Evolutionary conservation across 1,140 invertebrate genomes (phyloP), one percentile per base, ranked within the genome.

Genomic region (Brachionus plicatilis): DNA sequence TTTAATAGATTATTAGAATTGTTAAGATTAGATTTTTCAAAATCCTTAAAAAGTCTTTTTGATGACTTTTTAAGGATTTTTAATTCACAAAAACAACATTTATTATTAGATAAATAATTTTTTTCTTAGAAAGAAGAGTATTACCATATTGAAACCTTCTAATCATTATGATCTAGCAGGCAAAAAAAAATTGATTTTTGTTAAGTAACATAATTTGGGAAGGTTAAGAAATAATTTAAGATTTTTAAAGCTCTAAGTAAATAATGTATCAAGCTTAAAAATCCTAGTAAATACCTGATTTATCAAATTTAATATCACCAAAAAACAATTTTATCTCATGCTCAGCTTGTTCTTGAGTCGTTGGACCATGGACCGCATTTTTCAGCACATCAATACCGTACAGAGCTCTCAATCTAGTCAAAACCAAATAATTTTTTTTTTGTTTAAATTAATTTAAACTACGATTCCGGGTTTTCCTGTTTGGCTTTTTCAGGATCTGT

Each of bases 311-410:
- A 56, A 89, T 84, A 85, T 87, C 87, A 85, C 89, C 89, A 85
- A 90, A 90, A 68, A 90, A 86, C 33, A 86, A 85, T 60, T 87
- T 79, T 9, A 89, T 89, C 8, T 85, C 68, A 14, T 85, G n/a
- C 66, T 86, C 82, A 0, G 87, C 89, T 65, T 88, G 86, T 11
- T 87, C 87, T 66, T 50, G 7, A 47, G 85, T 85, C 7, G 87
- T 86, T 53, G 87, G 87, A 4, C 88, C 89, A 75, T 90, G 88
- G 0, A 90, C 86, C 20, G 88, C 89, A 85, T 90, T 90, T 29
- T 86, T 82, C 20, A 88, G 75, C 7, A 88, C 85, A 85, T 88
- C 86, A 56, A 43, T 75, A 14, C 89, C 89, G 87, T 86, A 90
- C 65, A 85, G 50, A 27, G 88, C 89, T 70, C 89, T 86, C 11